Base-by-base conservation (phyloP, 1,140 invertebrate species). In the Zaprionus kolodkinae region DNA sequence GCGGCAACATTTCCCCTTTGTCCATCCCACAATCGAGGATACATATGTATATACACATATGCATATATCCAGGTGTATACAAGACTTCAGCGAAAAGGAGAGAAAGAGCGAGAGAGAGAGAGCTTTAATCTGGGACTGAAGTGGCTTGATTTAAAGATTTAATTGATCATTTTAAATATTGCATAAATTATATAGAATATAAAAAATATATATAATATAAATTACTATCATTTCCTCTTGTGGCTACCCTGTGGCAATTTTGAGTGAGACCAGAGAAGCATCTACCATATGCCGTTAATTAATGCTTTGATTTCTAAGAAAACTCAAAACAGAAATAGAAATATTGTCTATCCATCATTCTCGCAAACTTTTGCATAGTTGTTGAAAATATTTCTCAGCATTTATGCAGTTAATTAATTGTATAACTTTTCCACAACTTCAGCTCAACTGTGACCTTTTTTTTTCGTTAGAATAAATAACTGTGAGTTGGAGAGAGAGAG, bases 381-480 rank as follows among this genome's bases (percentile, higher is more conserved):
- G 4, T 1, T 25, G 45, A 25, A 25, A 21, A 25, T 21, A 50
- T 21, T 10, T 17, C 6, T 21, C 9, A 12, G 11, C 17, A 50
- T 50, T 21, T 1, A 25, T 25, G 21, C 11, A 25, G 21, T 50
- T 21, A 50, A 21, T 50, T 50, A 25, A 50, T 21, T 57, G 55
- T 5, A n/a, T 25, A 55, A 55, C 38, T 61, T 25, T 13, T 4
- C n/a, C 11, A 21, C 25, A 12, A 59, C 17, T 12, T 17, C 59
- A 40, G 43, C 21, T n/a, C 38, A 43, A 61, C 11, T 30, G n/a
- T 7, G 25, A 17, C n/a, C 45, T 17, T 13, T n/a, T 25, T 43
- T n/a, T 35, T 45, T 68, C 17, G 17, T 57, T 50, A 10, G 27
- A 52, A 40, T 68, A 61, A 68, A 72, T 67, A 55, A 67, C 55